A percentile compares a stretch with the other conserved stretches of the same genome.
Conservation (phyloP, 2,113 vertebrate genomes). For the Microtus oregoni region DNA sequence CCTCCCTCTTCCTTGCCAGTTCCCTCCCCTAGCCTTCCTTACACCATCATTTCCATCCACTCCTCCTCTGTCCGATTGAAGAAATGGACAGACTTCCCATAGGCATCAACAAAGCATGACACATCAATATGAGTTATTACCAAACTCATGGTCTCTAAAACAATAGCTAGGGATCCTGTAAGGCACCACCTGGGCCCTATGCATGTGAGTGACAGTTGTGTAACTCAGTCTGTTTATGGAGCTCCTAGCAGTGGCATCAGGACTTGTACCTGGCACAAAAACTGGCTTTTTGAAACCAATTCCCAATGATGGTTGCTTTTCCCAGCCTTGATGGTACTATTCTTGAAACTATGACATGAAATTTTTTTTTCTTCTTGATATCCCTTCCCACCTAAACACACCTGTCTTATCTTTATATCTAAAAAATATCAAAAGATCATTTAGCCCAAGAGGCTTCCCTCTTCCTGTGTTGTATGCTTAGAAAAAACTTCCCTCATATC, state of each 20-base stretch:
- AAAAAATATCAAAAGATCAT: background rate
- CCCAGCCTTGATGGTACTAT: background rate
- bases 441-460: background rate
- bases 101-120: background rate
- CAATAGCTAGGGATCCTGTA: background rate
- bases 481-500: background rate
- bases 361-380: background rate
- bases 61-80: background rate
- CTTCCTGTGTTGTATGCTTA: background rate
- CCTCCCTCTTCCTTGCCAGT: background rate
- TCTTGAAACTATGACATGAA: background rate
- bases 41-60: no score
- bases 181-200: background rate
- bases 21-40: background rate
- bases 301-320: background rate
- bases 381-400: background rate
- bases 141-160: background rate
- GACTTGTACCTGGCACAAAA: background rate
- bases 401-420: background rate
- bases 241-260: background rate
- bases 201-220: background rate
- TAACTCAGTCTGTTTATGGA: background rate
- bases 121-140: background rate
- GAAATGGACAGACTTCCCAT: background rate
- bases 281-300: background rate